Evolutionary conservation across 2,113 vertebrate genomes (phyloP), one percentile per base, ranked within the genome.

Genomic region (Henicopernis longicauda): DNA sequence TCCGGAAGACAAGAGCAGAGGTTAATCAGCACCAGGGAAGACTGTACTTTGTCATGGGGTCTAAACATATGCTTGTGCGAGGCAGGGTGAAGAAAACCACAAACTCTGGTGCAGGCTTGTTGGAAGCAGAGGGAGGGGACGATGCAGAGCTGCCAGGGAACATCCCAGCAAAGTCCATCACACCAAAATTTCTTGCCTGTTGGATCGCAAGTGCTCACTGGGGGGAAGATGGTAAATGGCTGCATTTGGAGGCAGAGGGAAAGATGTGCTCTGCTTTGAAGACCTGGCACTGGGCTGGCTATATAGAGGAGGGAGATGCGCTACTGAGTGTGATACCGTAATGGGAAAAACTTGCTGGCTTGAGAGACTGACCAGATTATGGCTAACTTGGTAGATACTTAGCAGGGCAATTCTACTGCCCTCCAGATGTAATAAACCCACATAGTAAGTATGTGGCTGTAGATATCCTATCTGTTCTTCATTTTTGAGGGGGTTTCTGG

Each of bases 251-350:
- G 66, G 8, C 18, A 45, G 26, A 62, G 40, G 29, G 42, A 29
- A 25, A 78, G 11, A 27, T 52, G 58, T 61, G 54, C 45, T 69
- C 6, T 90, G 10, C 45, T 70, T 31, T 38, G 72, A 47, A 84
- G 72, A 42, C 25, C 57, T 36, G 21, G 3, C 57, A 57, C 20
- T 11, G 58, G 32, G 19, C 4, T 76, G 40, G 22, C 15, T 63
- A 10, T 0, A 1, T 7, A 77, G n/a, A 23, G 49, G n/a, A 50
- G 42, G 15, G 26, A 20, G 31, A 29, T 2, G 3, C 4, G 0
- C 69, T 69, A 27, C 29, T 19, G 55, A 36, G 13, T 23, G 18
- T 16, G 26, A 36, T 67, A 27, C n/a, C 1, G 1, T 16, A 27
- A 36, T 13, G 55, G 57, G 27, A 55, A 49, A 55, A 63, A 2